These are phyloP conservation scores for Cettia cetti DNA, from an alignment of 2,113 vertebrate species.

Conservation along the genomic window DNA sequence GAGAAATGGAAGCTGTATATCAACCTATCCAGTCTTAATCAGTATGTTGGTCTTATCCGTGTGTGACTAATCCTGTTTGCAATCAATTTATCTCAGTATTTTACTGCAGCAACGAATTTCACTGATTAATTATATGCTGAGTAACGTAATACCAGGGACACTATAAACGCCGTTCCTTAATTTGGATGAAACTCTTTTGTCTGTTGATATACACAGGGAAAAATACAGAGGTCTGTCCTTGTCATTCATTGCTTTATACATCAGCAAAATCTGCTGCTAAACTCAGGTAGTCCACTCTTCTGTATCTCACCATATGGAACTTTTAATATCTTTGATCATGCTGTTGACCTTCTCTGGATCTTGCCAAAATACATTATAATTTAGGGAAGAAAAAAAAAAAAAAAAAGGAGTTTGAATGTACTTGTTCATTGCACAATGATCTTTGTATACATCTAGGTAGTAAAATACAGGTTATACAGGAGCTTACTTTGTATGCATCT, in stretches of 20 bases:
- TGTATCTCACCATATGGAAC: constrained; percentile 20
- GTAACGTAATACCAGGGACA: neutral
- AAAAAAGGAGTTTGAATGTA: neutral
- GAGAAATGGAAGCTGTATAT: neutral
- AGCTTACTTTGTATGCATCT: neutral
- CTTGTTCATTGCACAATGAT: constrained; percentile 17
- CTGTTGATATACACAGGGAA: neutral
- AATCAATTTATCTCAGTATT: constrained; percentile 22
- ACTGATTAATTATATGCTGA: constrained; percentile 35
- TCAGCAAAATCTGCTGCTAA: constrained; percentile 32
- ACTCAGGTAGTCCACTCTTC: neutral
- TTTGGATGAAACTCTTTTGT: neutral
- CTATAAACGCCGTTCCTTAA: neutral
- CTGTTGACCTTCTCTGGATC: neutral
- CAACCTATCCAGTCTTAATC: neutral
- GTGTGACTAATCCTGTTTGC: constrained; percentile 26
- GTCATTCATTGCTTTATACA: constrained; percentile 4
- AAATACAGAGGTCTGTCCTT: neutral
- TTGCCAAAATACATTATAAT: constrained; percentile 2
- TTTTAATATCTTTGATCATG: constrained; percentile 28
- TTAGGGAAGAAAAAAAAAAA: neutral
- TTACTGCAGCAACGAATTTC: constrained; percentile 42
- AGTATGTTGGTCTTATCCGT: neutral
- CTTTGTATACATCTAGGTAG: constrained; percentile 17
- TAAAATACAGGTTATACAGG: neutral